Evolutionary conservation across 1,140 invertebrate species (phyloP), one percentile per base, ranked within the genome.

Genomic region (Gonioctena quinquepunctata): DNA sequence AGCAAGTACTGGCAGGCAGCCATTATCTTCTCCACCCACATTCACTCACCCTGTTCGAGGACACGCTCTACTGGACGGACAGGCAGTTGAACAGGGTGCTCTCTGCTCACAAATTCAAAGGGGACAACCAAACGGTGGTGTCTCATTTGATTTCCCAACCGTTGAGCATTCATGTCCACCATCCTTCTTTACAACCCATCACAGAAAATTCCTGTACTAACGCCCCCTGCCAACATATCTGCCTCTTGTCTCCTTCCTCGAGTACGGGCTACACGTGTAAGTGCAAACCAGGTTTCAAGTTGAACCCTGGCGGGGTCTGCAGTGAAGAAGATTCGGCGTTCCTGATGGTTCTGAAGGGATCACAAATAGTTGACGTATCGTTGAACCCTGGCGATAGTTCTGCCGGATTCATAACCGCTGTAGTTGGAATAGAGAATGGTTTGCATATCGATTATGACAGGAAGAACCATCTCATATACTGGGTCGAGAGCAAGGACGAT

Each of bases 11-110:
- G 22, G 90, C 94, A 5, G 90, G 91, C 16, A 95, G 93, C 68
- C 93, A 97, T 81, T 98, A 98, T 78, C 84, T 98, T 0, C 83
- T 97, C 0, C 97, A 99, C 86, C 97, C 97, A 0, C 97, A 99
- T 85, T 97, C 96, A 0, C 83, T 99, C 5, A 95, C 96, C 0
- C 85, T 99, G 0, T 96, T 95, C 76, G 93, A 95, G 83, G 97
- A 99, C 76, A 93, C 92, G 0, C 86, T 99, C 62, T 99, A 97
- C 80, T 99, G 97, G 96, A 98, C 96, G 0, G 97, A 99, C 82
- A 87, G 96, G 3, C 95, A 97, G 75, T 84, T 97, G 1, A 97
- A 97, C 76, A 85, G 95, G 22, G 93, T 95, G 3, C 78, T 96
- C 0, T 95, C 94, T 0, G 94, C 94, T 0, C 92, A 97, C 80